phyloP scores from a whole-genome alignment of 2,113 vertebrate genomes.

The Eurystomus gularis region DNA sequence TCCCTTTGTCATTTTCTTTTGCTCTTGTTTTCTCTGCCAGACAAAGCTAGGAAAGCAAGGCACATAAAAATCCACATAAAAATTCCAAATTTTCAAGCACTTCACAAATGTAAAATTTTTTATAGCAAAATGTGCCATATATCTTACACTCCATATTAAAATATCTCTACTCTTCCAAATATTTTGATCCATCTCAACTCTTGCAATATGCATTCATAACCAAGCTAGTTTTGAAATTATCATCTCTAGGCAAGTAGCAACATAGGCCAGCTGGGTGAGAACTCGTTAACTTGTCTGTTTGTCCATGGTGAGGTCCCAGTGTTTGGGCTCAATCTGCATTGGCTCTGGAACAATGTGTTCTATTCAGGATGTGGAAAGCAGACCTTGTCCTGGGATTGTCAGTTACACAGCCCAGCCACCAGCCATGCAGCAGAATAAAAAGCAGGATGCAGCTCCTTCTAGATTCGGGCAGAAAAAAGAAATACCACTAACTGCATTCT shows the following conservation, averaged over 20 bases:
- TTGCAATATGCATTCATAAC: neutral
- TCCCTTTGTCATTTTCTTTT: neutral
- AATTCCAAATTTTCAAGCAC: neutral
- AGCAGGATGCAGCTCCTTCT: neutral
- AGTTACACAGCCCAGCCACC: neutral
- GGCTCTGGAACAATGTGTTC: accelerated
- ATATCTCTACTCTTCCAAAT: neutral
- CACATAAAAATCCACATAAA: neutral
- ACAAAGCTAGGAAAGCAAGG: neutral
- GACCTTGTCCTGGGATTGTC: neutral
- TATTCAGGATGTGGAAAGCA: neutral
- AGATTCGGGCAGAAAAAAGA: neutral
- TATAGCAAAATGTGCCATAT: neutral
- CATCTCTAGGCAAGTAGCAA: neutral
- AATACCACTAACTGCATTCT: neutral
- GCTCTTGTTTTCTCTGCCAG: neutral
- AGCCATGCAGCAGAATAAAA: neutral
- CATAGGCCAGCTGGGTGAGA: neutral
- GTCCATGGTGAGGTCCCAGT: accelerated
- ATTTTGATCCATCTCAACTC: neutral
- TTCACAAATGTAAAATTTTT: neutral
- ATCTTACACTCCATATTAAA: neutral
- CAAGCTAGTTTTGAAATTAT: neutral
- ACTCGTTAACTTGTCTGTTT: neutral
- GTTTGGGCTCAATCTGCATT: accelerated